Evolutionary conservation across 1,140 invertebrate genomes (phyloP).

Genomic region (Heliconius nattereri): DNA sequence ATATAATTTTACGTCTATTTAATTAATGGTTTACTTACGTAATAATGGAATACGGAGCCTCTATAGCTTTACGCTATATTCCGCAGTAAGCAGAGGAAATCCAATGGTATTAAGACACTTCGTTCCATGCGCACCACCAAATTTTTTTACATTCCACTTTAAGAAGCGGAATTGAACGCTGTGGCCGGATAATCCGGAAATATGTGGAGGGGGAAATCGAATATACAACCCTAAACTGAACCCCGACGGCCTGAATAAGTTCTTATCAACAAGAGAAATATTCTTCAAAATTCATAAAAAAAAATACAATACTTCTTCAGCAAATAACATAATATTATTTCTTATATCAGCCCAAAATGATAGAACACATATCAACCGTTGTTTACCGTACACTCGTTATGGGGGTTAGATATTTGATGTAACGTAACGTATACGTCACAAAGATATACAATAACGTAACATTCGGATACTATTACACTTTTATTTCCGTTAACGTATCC

Average conservation of each 20-base stretch:
- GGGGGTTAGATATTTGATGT: slow-evolving; percentile 39
- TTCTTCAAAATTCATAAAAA: background rate
- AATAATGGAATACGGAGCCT: background rate
- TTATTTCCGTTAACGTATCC: slow-evolving; percentile 53
- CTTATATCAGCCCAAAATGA: slow-evolving; percentile 19
- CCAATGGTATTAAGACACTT: too few relatives aligned
- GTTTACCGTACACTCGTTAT: slow-evolving; percentile 36
- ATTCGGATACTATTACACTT: slow-evolving; percentile 50
- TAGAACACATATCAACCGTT: slow-evolving; percentile 33
- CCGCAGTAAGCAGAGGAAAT: too few relatives aligned
- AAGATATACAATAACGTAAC: slow-evolving; percentile 37
- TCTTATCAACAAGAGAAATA: too few relatives aligned
- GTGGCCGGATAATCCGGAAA: too few relatives aligned
- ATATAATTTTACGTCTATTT: background rate
- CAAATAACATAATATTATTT: background rate
- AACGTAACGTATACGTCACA: slow-evolving; percentile 40
- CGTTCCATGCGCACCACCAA: too few relatives aligned
- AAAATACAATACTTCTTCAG: background rate
- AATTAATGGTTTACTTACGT: background rate
- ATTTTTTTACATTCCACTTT: too few relatives aligned
- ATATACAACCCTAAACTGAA: too few relatives aligned
- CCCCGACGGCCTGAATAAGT: too few relatives aligned
- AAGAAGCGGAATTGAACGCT: too few relatives aligned
- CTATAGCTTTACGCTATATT: too few relatives aligned
- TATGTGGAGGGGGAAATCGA: too few relatives aligned